phyloP scores from a whole-genome alignment of 2,113 vertebrate genomes.

The Sinocyclocheilus anshuiensis region DNA sequence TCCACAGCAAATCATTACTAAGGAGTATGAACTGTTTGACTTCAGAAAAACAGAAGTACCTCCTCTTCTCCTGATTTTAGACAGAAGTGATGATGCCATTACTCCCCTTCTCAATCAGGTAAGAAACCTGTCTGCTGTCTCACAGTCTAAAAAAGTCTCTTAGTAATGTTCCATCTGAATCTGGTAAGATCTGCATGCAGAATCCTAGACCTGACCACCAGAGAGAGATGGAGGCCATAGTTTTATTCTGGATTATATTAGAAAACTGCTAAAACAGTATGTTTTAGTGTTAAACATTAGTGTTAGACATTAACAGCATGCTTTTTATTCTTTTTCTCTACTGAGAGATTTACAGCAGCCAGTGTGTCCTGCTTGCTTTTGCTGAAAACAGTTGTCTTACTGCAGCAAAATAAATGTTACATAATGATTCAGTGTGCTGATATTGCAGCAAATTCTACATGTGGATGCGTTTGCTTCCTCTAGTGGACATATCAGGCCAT shows the following conservation, averaged over 20 bases:
- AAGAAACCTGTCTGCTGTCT: slow-evolving; percentile 24
- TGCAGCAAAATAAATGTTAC: not conserved
- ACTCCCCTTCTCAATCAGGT: slow-evolving; percentile 85
- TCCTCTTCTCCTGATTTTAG: slow-evolving; percentile 90
- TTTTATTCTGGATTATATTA: slow-evolving; percentile 16
- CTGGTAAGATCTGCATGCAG: not conserved
- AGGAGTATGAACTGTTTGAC: slow-evolving; percentile 96
- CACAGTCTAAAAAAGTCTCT: no score
- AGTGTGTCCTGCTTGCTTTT: not conserved
- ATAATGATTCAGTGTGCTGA: not conserved
- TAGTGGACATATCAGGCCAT: slow-evolving; percentile 99
- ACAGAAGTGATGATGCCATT: slow-evolving; percentile 92
- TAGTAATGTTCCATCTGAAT: not conserved
- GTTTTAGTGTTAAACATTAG: not conserved
- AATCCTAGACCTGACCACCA: slow-evolving; percentile 36
- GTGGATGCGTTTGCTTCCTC: slow-evolving; percentile 8
- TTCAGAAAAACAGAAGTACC: slow-evolving; percentile 95
- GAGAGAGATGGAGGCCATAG: slow-evolving; percentile 39
- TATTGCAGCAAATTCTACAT: not conserved
- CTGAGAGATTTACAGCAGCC: not conserved
- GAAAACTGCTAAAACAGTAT: not conserved
- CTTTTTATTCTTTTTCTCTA: not conserved
- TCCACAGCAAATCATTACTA: slow-evolving; percentile 93
- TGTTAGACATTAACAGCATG: not conserved
- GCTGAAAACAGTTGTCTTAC: not conserved